phyloP scores from a whole-genome alignment of 2,888 invertebrate genomes.

The Drosophila nr. perissopoda region DNA sequence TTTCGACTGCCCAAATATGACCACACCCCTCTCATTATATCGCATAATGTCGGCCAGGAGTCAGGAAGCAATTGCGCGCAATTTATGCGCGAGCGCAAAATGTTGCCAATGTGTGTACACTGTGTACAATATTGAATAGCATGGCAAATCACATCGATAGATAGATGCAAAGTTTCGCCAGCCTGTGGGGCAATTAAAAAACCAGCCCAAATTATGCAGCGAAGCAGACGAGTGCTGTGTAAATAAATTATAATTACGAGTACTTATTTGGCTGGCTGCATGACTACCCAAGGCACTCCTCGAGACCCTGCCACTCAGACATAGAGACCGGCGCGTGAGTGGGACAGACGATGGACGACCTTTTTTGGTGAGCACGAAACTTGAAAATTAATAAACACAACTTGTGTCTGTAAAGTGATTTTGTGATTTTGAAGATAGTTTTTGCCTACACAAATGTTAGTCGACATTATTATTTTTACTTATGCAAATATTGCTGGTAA shows the following conservation, averaged over 20 bases:
- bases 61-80: constrained; percentile 72
- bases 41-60: constrained; percentile 33
- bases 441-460: neutral
- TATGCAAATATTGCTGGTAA: neutral
- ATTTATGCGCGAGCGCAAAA: constrained; percentile 58
- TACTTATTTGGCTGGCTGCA: constrained; percentile 50
- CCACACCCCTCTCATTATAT: neutral
- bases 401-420: neutral
- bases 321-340: constrained; percentile 14
- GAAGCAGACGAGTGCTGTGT: constrained; percentile 48
- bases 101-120: constrained; percentile 10
- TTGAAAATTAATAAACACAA: neutral
- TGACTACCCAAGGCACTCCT: constrained; percentile 36
- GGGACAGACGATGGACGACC: neutral
- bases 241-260: constrained; percentile 78
- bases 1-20: neutral
- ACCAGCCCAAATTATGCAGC: constrained; percentile 51
- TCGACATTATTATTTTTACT: neutral
- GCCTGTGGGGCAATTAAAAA: constrained; percentile 66
- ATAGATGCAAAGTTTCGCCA: constrained; percentile 33
- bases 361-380: neutral
- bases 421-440: neutral
- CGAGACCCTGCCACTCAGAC: neutral
- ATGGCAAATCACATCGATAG: constrained; percentile 36
- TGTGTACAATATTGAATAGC: constrained; percentile 37